A percentile compares a stretch with the other conserved stretches of the same genome.
These are phyloP conservation scores for Camponotus pennsylvanicus DNA, from an alignment of 1,140 invertebrate species.

Conservation along the genomic window DNA sequence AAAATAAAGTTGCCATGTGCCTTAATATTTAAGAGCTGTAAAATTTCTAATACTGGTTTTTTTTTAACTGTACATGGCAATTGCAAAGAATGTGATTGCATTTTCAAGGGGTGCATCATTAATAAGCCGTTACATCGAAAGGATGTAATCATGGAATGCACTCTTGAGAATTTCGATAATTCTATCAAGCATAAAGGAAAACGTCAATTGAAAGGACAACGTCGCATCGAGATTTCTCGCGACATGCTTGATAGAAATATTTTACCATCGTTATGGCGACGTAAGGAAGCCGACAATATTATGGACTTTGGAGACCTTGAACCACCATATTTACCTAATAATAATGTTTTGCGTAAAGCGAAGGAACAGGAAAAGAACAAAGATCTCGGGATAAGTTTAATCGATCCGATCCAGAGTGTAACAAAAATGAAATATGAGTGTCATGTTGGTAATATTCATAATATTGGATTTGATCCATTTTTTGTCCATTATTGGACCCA, in stretches of 20 bases:
- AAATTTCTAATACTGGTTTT: background rate
- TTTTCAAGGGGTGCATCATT: background rate
- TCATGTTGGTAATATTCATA: conserved; percentile 5
- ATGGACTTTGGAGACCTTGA: background rate
- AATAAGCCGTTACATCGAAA: background rate
- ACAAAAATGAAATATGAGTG: conserved; percentile 3
- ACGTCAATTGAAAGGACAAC: conserved; percentile 6
- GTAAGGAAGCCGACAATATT: background rate
- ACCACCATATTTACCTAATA: conserved; percentile 2
- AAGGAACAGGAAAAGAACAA: background rate
- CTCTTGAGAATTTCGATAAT: background rate
- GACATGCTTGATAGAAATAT: background rate
- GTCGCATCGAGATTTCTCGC: background rate
- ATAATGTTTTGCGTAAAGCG: background rate
- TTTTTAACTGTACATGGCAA: background rate
- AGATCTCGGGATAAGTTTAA: background rate
- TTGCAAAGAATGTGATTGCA: conserved; percentile 4
- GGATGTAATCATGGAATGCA: background rate
- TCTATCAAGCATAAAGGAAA: conserved; percentile 3
- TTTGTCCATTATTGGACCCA: background rate
- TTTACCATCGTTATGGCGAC: background rate
- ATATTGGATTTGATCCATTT: conserved; percentile 13
- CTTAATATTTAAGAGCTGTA: background rate
- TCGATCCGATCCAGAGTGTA: background rate
- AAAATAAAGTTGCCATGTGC: background rate